These are phyloP conservation scores for Anastrepha obliqua DNA, from an alignment of 1,140 invertebrate genomes.

Conservation along the genomic window DNA sequence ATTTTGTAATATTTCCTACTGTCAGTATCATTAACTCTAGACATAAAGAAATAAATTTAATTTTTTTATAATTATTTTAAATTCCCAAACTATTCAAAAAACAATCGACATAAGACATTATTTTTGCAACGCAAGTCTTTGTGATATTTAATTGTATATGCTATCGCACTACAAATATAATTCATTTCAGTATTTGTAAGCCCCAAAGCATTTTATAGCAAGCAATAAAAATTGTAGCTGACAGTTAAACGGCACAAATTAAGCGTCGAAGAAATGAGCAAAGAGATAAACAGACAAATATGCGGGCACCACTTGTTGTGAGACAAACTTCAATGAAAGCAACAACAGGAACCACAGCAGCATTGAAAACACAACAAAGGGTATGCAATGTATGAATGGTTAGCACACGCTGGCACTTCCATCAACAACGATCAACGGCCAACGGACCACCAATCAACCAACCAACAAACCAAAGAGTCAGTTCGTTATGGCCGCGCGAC, in stretches of 20 bases:
- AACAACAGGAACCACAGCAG: neutral
- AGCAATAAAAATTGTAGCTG: neutral
- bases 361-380: neutral
- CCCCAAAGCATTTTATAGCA: too few relatives aligned
- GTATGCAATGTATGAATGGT: neutral
- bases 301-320: neutral
- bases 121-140: too few relatives aligned
- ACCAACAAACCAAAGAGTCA: constrained; percentile 34
- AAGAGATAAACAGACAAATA: neutral
- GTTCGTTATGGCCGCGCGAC: neutral
- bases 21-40: too few relatives aligned
- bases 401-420: neutral
- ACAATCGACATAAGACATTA: too few relatives aligned
- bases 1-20: too few relatives aligned
- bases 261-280: neutral
- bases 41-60: too few relatives aligned
- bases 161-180: too few relatives aligned
- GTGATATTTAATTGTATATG: too few relatives aligned
- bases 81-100: too few relatives aligned
- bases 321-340: neutral
- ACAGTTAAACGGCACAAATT: neutral
- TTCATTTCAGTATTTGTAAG: too few relatives aligned
- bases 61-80: too few relatives aligned
- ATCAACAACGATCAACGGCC: neutral
- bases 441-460: neutral